Evolutionary conservation across 2,113 vertebrate species (phyloP).

Genomic region (Crotalus helleri): DNA sequence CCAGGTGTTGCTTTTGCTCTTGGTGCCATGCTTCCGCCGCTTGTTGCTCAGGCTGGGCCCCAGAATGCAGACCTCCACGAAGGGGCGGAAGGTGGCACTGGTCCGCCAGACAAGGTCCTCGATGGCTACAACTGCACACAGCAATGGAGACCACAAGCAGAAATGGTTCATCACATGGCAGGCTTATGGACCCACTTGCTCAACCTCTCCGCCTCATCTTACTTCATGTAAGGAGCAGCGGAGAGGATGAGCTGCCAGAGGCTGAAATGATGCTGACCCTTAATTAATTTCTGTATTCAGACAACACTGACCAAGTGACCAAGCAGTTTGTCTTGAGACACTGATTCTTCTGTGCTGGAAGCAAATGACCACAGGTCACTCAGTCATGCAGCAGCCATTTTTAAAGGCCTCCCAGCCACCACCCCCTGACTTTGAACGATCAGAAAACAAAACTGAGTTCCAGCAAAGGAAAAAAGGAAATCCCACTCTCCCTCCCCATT

Average conservation of each 20-base stretch:
- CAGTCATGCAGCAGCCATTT: neutral
- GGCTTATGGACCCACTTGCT: neutral
- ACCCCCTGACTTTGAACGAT: neutral
- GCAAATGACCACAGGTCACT: neutral
- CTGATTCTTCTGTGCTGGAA: neutral
- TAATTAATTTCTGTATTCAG: neutral
- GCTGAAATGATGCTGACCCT: neutral
- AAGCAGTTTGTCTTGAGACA: neutral
- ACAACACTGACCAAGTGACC: neutral
- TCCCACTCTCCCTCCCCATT: neutral
- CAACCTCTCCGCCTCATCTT: neutral
- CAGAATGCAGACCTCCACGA: slow-evolving; percentile 90
- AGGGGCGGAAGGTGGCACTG: slow-evolving; percentile 93
- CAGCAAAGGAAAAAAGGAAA: neutral
- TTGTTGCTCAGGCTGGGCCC: slow-evolving; percentile 92
- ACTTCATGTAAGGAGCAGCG: neutral
- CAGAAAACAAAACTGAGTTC: neutral
- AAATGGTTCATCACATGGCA: neutral
- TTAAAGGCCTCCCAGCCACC: neutral
- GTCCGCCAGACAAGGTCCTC: slow-evolving; percentile 95
- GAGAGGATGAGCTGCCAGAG: neutral
- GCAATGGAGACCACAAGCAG: neutral
- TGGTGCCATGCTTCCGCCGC: slow-evolving; percentile 94
- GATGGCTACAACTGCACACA: slow-evolving; percentile 82
- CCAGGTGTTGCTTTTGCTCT: slow-evolving; percentile 99